Conservation (phyloP, 2,797 vertebrate genomes). For the Enteromius trimaculatus region DNA sequence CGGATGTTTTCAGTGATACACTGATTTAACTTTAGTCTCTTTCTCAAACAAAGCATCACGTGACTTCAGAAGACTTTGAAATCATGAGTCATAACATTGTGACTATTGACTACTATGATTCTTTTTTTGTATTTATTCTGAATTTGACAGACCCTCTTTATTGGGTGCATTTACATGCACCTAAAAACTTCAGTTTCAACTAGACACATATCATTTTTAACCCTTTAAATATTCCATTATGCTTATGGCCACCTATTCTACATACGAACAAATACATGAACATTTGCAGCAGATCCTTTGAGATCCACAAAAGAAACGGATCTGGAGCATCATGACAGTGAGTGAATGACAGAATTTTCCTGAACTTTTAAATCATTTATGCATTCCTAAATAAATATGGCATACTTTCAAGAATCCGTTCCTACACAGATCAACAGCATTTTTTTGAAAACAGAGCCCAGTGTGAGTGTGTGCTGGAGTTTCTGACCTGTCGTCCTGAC, state of each 20-base stretch:
- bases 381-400: background rate
- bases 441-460: background rate
- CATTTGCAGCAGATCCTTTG: background rate
- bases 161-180: background rate
- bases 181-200: background rate
- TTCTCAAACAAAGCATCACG: background rate
- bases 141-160: background rate
- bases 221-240: background rate
- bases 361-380: background rate
- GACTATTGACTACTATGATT: background rate
- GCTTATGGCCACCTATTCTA: background rate
- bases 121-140: background rate
- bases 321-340: background rate
- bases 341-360: background rate
- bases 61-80: background rate
- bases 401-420: background rate
- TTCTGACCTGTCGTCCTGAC: slow-evolving; percentile 82
- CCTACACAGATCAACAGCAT: background rate
- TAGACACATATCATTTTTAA: background rate
- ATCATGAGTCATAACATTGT: background rate
- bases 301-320: background rate
- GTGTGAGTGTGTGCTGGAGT: background rate
- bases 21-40: background rate
- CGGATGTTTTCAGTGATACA: background rate
- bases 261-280: background rate